These are phyloP conservation scores for Plebejus anna DNA, from an alignment of 2,888 invertebrate genomes.

Conservation along the genomic window DNA sequence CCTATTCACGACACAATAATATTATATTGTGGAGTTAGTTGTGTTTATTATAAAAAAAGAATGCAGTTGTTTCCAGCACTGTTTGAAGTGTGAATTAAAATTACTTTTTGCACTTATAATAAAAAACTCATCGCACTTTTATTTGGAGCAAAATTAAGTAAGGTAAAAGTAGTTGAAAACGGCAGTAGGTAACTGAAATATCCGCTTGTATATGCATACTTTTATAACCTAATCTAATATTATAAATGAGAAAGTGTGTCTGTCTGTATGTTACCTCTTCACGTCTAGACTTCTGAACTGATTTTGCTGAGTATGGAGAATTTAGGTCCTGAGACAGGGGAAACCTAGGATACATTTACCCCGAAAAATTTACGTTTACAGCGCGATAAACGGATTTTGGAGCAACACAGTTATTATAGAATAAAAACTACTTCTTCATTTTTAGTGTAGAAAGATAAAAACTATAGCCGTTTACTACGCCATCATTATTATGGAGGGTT, in stretches of 20 bases:
- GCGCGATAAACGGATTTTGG: too few species aligned
- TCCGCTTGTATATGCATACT: background rate
- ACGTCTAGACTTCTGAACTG: background rate
- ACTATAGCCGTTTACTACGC: background rate
- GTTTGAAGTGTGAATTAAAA: constrained; percentile 5
- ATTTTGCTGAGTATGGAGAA: too few species aligned
- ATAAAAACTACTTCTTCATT: background rate
- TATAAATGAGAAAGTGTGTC: background rate
- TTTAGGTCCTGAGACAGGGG: background rate
- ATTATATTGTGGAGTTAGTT: background rate
- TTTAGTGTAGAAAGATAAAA: background rate
- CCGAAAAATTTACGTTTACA: background rate
- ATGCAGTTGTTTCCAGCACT: background rate
- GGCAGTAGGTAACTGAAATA: too few species aligned
- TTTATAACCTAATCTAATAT: background rate
- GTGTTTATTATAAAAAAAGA: constrained; percentile 1
- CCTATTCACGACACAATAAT: background rate
- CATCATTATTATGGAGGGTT: background rate
- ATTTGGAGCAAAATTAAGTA: background rate
- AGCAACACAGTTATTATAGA: background rate
- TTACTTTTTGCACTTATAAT: background rate
- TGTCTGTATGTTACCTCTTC: background rate
- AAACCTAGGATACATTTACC: background rate
- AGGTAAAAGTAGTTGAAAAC: background rate
- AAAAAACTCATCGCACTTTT: background rate